Evolutionary conservation across 2,797 vertebrate species (phyloP), one percentile per base, ranked within the genome.

Genomic region (Acipenser ruthenus): DNA sequence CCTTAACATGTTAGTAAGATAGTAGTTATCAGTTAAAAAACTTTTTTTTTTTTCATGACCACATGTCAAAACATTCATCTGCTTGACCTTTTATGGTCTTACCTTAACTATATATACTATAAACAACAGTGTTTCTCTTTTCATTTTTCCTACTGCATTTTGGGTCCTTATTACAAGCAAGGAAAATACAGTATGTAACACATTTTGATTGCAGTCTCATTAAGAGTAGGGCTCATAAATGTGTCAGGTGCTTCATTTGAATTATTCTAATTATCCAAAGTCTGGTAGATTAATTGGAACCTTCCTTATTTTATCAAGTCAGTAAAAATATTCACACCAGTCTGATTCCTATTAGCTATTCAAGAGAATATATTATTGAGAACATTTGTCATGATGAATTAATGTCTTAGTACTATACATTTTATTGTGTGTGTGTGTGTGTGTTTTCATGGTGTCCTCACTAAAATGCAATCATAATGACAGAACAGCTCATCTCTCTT

Each of bases 341-440:
- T 58, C 15, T 58, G 55, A 11, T 13, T 3, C 10, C 55, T 13
- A 58, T 58, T 58, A 11, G 55, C 10, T n/a, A 58, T 58, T 58
- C 55, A 58, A 84, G 85, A 78, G 82, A 82, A 37, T 37, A 78
- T 82, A 87, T 87, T 81, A 88, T 87, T 78, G 82, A 86, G 83
- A 83, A 85, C 84, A 87, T 87, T 88, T 88, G 87, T 87, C 86
- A 88, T 81, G 85, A 88, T 83, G 83, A 86, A 88, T 88, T 87
- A 89, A 82, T 65, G 70, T 76, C 81, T 71, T 80, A 68, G 76
- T 77, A 83, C 83, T 82, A 84, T 84, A 87, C 83, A 83, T 77
- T 80, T 80, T 82, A 75, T 77, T 5, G 5, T 4, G 69, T 37
- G 77, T 79, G 84, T 83, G 78, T 81, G 82, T 83, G 78, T 81